Evolutionary conservation across 1,140 invertebrate genomes (phyloP), one percentile per base, ranked within the genome.

Genomic region (Dinoponera quadriceps): DNA sequence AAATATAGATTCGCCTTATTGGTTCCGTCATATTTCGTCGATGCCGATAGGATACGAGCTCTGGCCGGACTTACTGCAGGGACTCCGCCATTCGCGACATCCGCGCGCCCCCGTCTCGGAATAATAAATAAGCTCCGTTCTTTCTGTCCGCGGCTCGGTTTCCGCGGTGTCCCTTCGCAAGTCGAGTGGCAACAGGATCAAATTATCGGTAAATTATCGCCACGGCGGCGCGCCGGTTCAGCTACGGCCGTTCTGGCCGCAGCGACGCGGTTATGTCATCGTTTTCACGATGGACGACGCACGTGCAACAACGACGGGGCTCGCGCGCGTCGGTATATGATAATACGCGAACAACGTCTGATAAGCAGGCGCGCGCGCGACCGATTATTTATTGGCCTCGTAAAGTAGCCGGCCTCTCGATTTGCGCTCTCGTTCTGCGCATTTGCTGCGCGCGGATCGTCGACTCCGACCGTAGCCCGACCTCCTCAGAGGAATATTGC

Each of bases 201-300:
- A 82, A 85, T 85, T 82, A 82, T 84, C 77, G 33, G n/a, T 63
- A 57, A 84, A 71, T 84, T 84, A 81, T 84, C 66, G 66, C 63
- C n/a, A 3, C 29, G 48, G 5, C 29, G 29, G 38, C n/a, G 16
- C 9, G 54, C 54, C 59, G 44, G 20, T 73, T 63, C 80, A 27
- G 29, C 63, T 29, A 33, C 22, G 48, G 44, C 33, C 62, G 62
- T 66, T 83, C 49, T 22, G 38, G 77, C 71, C 62, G n/a, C 81
- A 57, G 54, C 63, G 71, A 68, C 82, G 51, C 44, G 54, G 82
- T 84, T 84, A 84, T 84, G 65, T 84, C 75, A 84, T 71, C 65
- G 82, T 84, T 82, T 84, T 72, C 38, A 20, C 82, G 62, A 78
- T 59, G 72, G 57, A 65, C 33, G 29, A 44, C 49, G 51, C 81